phyloP scores from a whole-genome alignment of 2,113 vertebrate species.

The Gallinago undulata region DNA sequence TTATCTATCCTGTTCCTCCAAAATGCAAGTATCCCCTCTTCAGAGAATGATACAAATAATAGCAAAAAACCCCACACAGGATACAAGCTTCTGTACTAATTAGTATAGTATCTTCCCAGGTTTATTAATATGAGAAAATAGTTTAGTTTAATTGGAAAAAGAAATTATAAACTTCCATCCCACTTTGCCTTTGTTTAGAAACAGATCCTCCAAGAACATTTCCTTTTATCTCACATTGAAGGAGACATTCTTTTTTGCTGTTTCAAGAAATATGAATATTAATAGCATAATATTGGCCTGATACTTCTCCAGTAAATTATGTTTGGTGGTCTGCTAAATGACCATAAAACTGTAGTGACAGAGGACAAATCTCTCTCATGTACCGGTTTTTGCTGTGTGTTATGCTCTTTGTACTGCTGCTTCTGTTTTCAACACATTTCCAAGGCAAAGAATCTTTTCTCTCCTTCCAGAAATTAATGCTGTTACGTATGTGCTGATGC shows the following conservation, averaged over 20 bases:
- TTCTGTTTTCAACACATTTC: neutral
- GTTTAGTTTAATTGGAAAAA: neutral
- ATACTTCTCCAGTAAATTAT: neutral
- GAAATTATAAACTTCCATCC: neutral
- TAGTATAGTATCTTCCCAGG: neutral
- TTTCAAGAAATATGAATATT: neutral
- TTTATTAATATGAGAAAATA: neutral
- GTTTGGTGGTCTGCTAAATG: neutral
- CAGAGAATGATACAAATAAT: neutral
- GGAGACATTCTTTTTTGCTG: neutral
- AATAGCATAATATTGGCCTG: neutral
- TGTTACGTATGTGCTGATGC: neutral
- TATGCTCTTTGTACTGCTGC: neutral
- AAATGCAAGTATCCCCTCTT: neutral
- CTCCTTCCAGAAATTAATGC: neutral
- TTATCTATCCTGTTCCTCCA: neutral
- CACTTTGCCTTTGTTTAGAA: neutral
- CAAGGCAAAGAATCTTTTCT: neutral
- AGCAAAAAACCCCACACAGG: neutral
- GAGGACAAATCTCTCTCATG: constrained; percentile 6
- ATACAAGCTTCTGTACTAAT: neutral
- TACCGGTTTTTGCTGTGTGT: neutral
- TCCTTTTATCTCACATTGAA: neutral
- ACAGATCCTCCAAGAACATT: neutral
- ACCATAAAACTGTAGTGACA: neutral